Conservation (phyloP, 2,113 vertebrate species). For the Elgaria multicarinata region DNA sequence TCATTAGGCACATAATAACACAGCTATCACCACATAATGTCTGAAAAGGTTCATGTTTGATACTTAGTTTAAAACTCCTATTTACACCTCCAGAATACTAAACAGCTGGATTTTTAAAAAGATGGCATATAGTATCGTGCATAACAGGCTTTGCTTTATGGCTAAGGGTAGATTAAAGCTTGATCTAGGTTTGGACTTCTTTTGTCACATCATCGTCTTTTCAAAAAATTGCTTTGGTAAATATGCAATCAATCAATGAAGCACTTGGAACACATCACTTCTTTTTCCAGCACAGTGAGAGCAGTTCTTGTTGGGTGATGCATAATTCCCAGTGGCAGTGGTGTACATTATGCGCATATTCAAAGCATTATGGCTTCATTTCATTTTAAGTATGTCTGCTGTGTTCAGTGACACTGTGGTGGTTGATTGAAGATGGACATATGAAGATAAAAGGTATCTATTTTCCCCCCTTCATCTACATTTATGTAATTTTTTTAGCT, state of each 20-base stretch:
- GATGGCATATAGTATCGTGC: conserved; percentile 48
- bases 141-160: conserved; percentile 50
- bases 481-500: neutral
- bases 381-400: conserved; percentile 29
- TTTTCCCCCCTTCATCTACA: neutral
- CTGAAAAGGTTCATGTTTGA: conserved; percentile 81
- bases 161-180: conserved; percentile 61
- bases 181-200: conserved; percentile 47
- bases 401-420: conserved; percentile 28
- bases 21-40: conserved; percentile 83
- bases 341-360: neutral
- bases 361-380: conserved; percentile 35
- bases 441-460: neutral
- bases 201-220: conserved; percentile 45
- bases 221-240: conserved; percentile 20
- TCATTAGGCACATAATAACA: conserved; percentile 90
- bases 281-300: conserved; percentile 5
- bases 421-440: conserved; percentile 19
- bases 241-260: conserved; percentile 30
- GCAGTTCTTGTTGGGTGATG: conserved; percentile 22
- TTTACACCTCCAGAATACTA: conserved; percentile 85
- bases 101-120: conserved; percentile 72
- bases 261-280: conserved; percentile 2
- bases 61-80: conserved; percentile 79
- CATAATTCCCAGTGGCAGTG: conserved; percentile 27